These are phyloP conservation scores for Dryas iulia DNA, from an alignment of 1,140 invertebrate genomes.

Conservation along the genomic window DNA sequence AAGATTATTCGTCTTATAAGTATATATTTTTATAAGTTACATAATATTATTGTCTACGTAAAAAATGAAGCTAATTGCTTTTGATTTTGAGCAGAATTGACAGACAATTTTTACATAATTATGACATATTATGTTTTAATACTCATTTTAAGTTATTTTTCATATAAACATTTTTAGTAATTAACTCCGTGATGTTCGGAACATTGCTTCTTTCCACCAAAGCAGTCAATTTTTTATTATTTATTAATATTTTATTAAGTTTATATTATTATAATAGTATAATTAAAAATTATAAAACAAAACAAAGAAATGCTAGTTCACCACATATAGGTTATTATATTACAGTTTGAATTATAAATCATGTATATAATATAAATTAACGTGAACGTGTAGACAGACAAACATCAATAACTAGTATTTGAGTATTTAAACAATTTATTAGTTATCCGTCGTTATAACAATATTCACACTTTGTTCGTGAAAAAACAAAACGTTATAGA, in stretches of 20 bases:
- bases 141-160: no score
- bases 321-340: no score
- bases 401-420: slow-evolving; percentile 19
- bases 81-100: slow-evolving; percentile 1
- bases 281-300: no score
- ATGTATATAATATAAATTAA: slow-evolving; percentile 6
- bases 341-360: neutral
- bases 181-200: no score
- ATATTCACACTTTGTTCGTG: slow-evolving; percentile 8
- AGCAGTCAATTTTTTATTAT: no score
- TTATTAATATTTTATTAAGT: no score
- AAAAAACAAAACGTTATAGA: slow-evolving; percentile 10
- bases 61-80: neutral
- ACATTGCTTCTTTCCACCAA: no score
- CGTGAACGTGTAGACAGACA: neutral
- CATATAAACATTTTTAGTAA: no score
- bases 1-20: neutral
- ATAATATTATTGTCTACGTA: neutral
- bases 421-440: slow-evolving; percentile 22
- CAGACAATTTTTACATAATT: no score
- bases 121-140: no score
- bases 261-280: no score
- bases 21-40: neutral
- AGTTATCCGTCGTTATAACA: slow-evolving; percentile 1
- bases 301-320: no score